Base-by-base conservation (phyloP, 2,797 vertebrate genomes). In the Chromobotia macracanthus region DNA sequence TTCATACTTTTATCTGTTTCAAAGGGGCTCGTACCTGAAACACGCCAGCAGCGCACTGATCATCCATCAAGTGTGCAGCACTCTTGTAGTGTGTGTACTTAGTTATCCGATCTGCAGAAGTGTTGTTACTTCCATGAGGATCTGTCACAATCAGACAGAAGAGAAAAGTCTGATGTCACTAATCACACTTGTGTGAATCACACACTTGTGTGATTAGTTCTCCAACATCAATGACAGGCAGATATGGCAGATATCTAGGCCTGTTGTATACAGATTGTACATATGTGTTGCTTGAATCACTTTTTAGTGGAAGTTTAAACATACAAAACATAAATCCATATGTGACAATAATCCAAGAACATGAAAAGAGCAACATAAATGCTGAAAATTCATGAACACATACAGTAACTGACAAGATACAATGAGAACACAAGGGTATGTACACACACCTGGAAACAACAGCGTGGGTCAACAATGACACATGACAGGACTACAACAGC, bases 1-100 rank as follows among this genome's bases (percentile, higher is more conserved):
- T 70, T 80, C 68, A 28, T 6, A 63, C 55, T 63, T 71, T 53
- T 51, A 82, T 74, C 75, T 41, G 18, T 70, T 75, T 84, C 81
- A 84, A 81, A 84, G 79, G 28, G 19, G 3, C 44, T 61, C 35
- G 41, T 56, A 73, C 64, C 78, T 77, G 55, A 76, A 78, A 66
- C 65, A 46, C 18, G 1, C 25, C 12, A 50, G 75, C 51, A 64
- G 6, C 28, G 75, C 48, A 44, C 19, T 61, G 25, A 78, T 74
- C 72, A 58, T 78, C 77, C 82, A n/a, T n/a, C n/a, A 75, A 77
- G 79, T 41, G 25, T 53, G 1, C 3, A 70, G 15, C 56, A 35
- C 31, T 53, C 71, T 64, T 68, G 35, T 56, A 66, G 73, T 74
- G 28, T 63, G 18, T 67, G 53, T 69, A 58, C 58, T 63, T 74